These are phyloP conservation scores for Druon quercuslanigerum DNA, from an alignment of 1,140 invertebrate genomes.

Conservation along the genomic window DNA sequence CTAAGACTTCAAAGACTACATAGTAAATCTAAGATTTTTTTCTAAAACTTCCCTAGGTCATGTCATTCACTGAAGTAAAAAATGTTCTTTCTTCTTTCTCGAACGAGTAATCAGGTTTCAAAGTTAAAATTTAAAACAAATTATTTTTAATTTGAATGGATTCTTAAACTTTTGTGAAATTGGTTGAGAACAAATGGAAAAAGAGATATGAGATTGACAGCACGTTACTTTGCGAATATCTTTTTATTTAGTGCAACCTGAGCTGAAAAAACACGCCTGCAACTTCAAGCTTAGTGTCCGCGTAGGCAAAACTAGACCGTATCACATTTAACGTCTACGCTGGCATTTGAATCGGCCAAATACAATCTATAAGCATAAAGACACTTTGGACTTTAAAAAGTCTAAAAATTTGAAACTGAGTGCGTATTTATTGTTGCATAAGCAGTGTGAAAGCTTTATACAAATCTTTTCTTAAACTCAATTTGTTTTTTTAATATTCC, in stretches of 20 bases:
- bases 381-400: constrained; percentile 3
- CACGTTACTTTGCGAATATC: not conserved
- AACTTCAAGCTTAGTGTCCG: not conserved
- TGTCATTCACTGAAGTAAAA: too few species aligned
- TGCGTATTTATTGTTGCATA: not conserved
- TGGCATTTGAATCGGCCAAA: constrained; percentile 23
- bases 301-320: constrained; percentile 17
- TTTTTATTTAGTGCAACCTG: constrained; percentile 3
- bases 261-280: constrained; percentile 13
- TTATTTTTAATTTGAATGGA: too few species aligned
- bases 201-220: not conserved
- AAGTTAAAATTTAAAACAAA: too few species aligned
- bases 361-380: constrained; percentile 13
- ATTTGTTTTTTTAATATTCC: too few species aligned
- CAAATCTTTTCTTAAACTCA: too few species aligned
- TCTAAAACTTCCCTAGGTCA: too few species aligned
- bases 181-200: too few species aligned
- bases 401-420: not conserved
- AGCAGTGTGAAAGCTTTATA: not conserved
- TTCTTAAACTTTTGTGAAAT: too few species aligned
- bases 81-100: too few species aligned
- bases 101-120: too few species aligned
- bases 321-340: constrained; percentile 12
- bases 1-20: too few species aligned
- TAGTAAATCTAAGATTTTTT: too few species aligned